Conservation (phyloP, 2,888 invertebrate species). For the Drosophila anomelani region DNA sequence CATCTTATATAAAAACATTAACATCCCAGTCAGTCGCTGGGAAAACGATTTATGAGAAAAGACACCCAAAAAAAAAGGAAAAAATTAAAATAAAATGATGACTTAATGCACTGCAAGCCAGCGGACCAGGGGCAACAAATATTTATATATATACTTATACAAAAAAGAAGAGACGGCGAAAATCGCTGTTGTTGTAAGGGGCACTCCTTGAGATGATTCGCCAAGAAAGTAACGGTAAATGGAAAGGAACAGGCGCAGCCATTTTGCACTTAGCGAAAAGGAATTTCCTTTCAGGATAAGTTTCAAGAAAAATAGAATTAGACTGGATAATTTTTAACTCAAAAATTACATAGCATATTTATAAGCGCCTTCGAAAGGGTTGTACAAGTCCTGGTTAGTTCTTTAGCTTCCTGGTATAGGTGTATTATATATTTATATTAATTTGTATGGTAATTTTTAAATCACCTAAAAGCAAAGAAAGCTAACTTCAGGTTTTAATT, state of each 20-base stretch:
- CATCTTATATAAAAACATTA: slow-evolving; percentile 66
- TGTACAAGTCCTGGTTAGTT: too few relatives aligned
- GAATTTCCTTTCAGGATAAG: background rate
- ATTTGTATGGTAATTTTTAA: too few relatives aligned
- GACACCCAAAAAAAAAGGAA: slow-evolving; percentile 45
- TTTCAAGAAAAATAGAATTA: background rate
- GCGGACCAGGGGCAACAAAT: background rate
- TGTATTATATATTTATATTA: too few relatives aligned
- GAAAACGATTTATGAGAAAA: slow-evolving; percentile 71
- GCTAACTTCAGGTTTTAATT: too few relatives aligned
- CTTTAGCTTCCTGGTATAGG: too few relatives aligned
- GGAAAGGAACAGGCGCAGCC: slow-evolving; percentile 40
- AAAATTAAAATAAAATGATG: slow-evolving; percentile 66
- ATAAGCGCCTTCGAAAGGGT: too few relatives aligned
- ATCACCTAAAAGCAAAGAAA: too few relatives aligned
- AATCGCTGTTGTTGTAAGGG: slow-evolving; percentile 15
- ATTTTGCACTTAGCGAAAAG: background rate
- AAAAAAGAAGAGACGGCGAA: slow-evolving; percentile 6
- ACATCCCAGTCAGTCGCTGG: slow-evolving; percentile 45
- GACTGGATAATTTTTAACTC: too few relatives aligned
- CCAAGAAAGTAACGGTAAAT: slow-evolving; percentile 48
- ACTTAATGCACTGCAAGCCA: slow-evolving; percentile 68
- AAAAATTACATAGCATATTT: too few relatives aligned
- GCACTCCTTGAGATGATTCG: slow-evolving; percentile 47
- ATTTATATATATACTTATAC: background rate